Conservation (phyloP, 2,113 vertebrate species). For the Gadus macrocephalus region DNA sequence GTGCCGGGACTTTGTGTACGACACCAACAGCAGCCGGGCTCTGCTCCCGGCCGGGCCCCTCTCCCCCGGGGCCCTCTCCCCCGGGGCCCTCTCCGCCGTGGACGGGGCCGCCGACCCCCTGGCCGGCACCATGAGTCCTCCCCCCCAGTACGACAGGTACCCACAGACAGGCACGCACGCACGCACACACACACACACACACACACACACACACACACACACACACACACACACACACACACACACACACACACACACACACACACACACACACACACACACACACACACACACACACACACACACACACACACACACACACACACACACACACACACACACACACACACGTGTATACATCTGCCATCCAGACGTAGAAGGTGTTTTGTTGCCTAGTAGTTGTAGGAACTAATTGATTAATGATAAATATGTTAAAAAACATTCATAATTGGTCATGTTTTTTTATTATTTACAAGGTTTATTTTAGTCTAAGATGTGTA, state of each 20-base stretch:
- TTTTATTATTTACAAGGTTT: too few relatives aligned
- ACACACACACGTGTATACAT: background rate
- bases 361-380: too few relatives aligned
- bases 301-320: too few relatives aligned
- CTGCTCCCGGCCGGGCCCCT: constrained; percentile 56
- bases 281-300: background rate
- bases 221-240: background rate
- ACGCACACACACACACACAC: background rate
- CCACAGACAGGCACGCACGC: constrained; percentile 23
- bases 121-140: constrained; percentile 58
- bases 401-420: too few relatives aligned
- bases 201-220: background rate
- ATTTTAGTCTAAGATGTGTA: too few relatives aligned
- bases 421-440: too few relatives aligned
- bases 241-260: background rate
- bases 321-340: background rate
- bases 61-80: constrained; percentile 56
- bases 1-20: constrained; percentile 91
- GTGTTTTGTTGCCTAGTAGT: too few relatives aligned
- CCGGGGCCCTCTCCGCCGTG: constrained; percentile 59
- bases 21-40: constrained; percentile 75
- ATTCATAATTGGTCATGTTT: too few relatives aligned
- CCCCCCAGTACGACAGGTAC: constrained; percentile 84
- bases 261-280: background rate
- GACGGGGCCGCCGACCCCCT: constrained; percentile 75